These are phyloP conservation scores for Erythrocercus mccallii DNA, from an alignment of 2,113 vertebrate genomes.

Conservation along the genomic window DNA sequence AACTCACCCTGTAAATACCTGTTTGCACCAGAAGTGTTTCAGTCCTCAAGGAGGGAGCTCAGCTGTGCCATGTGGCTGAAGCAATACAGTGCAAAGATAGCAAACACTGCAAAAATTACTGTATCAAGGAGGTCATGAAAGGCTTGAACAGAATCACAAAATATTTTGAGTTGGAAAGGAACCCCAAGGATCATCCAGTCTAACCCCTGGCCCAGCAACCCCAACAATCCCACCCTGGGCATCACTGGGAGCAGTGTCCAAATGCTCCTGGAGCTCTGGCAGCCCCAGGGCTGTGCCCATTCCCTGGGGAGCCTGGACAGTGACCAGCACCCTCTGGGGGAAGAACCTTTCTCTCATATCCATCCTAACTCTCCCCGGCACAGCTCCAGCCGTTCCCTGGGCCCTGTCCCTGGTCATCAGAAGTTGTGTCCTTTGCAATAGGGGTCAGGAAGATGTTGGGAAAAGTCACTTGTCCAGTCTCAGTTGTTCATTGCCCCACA, in stretches of 20 bases:
- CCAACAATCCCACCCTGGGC: rapidly evolving
- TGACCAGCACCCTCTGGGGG: not conserved
- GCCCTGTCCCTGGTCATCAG: not conserved
- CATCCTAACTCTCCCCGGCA: rapidly evolving
- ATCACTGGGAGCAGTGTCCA: not conserved
- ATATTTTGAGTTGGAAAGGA: not conserved
- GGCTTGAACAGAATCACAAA: not conserved
- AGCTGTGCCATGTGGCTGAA: not conserved
- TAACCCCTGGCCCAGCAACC: not conserved
- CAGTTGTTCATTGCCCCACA: not conserved
- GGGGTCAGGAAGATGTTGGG: not conserved
- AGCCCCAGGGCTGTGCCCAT: rapidly evolving
- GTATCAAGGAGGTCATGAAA: not conserved
- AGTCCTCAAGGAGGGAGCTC: not conserved
- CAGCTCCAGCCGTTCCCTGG: not conserved
- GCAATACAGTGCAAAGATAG: rapidly evolving
- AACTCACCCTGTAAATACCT: not conserved
- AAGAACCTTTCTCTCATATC: not conserved
- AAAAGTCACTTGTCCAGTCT: not conserved
- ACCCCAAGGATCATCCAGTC: not conserved
- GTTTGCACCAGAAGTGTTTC: not conserved
- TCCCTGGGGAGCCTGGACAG: not conserved
- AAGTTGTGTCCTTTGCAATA: not conserved
- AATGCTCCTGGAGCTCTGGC: not conserved
- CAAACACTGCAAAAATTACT: not conserved